Base-by-base conservation (phyloP, 2,797 vertebrate genomes). In the Tenualosa thibaudeaui region DNA sequence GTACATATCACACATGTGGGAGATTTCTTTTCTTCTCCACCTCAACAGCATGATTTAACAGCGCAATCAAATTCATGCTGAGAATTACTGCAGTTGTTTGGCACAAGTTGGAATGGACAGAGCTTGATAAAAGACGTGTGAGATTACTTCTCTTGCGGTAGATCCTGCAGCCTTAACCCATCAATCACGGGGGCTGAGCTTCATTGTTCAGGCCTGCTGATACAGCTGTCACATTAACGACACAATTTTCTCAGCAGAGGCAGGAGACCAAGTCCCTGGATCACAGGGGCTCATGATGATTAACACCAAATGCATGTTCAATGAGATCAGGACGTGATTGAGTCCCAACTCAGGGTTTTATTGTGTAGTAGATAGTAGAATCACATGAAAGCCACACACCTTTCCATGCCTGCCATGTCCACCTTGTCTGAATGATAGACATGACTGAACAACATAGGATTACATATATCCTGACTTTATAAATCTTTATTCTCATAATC, bases 161-260 rank as follows among this genome's bases (percentile, higher is more conserved):
- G 75, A 83, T 83, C 62, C 83, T 84, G 37, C n/a, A n/a, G 78
- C 83, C 83, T 88, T 86, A 86, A 85, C 84, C 84, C 89, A 88
- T 90, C 87, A 84, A 82, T 89, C 88, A 89, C 81, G 22, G 82
- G 46, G 46, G 24, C 31, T 53, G 49, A 81, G 50, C 56, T 60
- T 40, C 82, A 83, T 58, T 82, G 86, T 84, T 84, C 84, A 84
- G 81, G 85, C 49, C 49, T 31, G 82, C 86, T 84, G 84, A 86
- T 87, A 82, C 75, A 40, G 82, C 78, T 56, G 81, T 86, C 78
- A 86, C 83, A 86, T 88, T 83, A 88, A 86, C 86, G 49, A 86
- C 89, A 86, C 53, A 54, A 85, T 86, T 84, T 54, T 86, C 75
- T 82, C 71, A 83, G 65, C 62, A 22, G 84, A 87, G 85, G 86